A percentile compares a stretch with the other conserved stretches of the same genome.
Evolutionary conservation across 2,888 invertebrate species (phyloP).

Genomic region (Pristionchus mayeri): DNA sequence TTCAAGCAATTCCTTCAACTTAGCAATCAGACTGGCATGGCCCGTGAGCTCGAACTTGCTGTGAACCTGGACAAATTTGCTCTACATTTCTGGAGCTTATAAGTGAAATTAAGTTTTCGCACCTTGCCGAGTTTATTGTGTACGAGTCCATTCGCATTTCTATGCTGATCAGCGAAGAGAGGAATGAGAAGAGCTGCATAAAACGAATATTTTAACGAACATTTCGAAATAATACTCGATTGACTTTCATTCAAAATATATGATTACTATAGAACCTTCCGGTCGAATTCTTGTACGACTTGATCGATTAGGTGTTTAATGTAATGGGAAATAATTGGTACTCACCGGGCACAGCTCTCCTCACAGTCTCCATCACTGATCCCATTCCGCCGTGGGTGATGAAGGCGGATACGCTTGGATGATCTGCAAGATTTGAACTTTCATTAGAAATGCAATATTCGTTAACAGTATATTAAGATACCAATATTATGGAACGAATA

Average conservation of each 20-base stretch:
- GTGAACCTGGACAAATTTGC: background rate
- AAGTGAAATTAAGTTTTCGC: too few relatives aligned
- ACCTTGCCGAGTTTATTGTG: constrained; percentile 9
- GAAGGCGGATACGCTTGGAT: background rate
- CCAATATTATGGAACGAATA: too few relatives aligned
- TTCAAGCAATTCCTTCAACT: background rate
- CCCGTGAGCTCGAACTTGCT: constrained; percentile 25
- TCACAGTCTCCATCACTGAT: background rate
- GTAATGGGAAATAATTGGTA: background rate
- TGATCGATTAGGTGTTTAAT: too few relatives aligned
- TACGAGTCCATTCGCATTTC: background rate
- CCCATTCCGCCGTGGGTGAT: constrained; percentile 24
- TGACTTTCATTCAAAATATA: too few relatives aligned
- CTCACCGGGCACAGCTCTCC: constrained; percentile 10
- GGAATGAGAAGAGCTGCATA: constrained; percentile 20
- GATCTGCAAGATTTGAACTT: background rate
- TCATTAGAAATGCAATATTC: too few relatives aligned
- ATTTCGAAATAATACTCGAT: too few relatives aligned
- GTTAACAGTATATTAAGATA: too few relatives aligned
- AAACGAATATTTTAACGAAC: background rate
- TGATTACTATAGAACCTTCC: too few relatives aligned
- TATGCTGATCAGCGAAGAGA: constrained; percentile 29
- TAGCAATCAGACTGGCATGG: background rate
- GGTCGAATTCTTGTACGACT: too few relatives aligned
- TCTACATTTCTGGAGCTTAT: too few relatives aligned